These are phyloP conservation scores for Zoanthus sansibaricus DNA, from an alignment of 92 coral and sea anemone species.

Conservation along the genomic window DNA sequence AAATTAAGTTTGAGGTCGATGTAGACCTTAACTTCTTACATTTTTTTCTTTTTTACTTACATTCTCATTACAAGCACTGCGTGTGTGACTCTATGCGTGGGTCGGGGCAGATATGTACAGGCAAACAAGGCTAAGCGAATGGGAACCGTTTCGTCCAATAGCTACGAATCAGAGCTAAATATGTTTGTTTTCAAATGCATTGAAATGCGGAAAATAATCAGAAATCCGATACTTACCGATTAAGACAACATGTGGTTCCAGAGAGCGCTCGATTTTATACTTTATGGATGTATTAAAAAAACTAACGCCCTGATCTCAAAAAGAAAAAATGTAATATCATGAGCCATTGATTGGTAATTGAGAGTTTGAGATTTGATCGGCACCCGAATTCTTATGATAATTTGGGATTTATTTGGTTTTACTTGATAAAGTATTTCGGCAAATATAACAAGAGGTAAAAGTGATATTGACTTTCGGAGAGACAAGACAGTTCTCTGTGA, in stretches of 20 bases:
- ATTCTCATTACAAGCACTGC: not conserved
- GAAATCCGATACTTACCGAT: constrained; percentile 25
- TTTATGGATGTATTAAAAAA: not conserved
- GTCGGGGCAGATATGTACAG: not conserved
- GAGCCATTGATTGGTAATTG: not conserved
- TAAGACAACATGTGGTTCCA: constrained; percentile 18
- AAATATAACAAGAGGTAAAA: too few species aligned
- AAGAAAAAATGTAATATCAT: too few species aligned
- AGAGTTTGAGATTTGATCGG: not conserved
- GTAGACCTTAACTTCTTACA: not conserved
- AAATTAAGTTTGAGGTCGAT: not conserved
- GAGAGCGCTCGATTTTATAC: not conserved
- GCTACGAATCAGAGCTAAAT: not conserved
- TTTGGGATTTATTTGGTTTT: too few species aligned
- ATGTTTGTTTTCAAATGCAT: constrained; percentile 21
- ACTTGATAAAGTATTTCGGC: too few species aligned
- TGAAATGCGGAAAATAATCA: constrained; percentile 35
- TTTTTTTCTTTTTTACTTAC: not conserved
- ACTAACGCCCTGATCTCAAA: not conserved
- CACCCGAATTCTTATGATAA: not conserved
- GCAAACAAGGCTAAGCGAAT: not conserved
- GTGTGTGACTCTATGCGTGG: constrained; percentile 5
- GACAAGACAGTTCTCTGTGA: too few species aligned
- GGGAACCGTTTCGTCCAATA: not conserved
- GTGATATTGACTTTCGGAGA: too few species aligned